phyloP scores from a whole-genome alignment of 2,113 vertebrate species.

The Lutjanus erythropterus region DNA sequence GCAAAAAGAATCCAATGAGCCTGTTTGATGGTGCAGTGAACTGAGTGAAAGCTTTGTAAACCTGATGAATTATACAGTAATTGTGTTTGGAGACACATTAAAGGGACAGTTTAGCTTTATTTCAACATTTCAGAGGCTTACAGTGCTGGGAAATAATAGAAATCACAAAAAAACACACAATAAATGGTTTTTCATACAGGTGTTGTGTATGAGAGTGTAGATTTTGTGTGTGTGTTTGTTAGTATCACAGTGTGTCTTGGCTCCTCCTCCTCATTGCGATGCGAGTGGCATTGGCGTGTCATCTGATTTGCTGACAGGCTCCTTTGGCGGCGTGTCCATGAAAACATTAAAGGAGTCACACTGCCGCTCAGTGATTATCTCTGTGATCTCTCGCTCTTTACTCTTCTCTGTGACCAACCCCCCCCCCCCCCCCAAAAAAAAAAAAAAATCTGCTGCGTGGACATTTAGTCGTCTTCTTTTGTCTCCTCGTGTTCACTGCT shows the following conservation, averaged over 20 bases:
- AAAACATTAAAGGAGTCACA: constrained; percentile 51
- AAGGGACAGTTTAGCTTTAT: too few relatives aligned
- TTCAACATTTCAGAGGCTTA: too few relatives aligned
- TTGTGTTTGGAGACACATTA: too few relatives aligned
- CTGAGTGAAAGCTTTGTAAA: too few relatives aligned
- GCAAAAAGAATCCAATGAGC: too few relatives aligned
- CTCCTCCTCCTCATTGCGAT: constrained; percentile 37
- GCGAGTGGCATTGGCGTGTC: not conserved
- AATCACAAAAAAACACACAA: not conserved
- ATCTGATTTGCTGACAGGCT: constrained; percentile 54
- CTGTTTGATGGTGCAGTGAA: too few relatives aligned
- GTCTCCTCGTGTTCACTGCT: not conserved
- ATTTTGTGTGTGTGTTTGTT: not conserved
- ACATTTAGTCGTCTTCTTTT: constrained; percentile 15
- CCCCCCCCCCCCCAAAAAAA: too few relatives aligned
- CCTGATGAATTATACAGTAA: too few relatives aligned
- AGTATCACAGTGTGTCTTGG: not conserved
- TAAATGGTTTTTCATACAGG: not conserved
- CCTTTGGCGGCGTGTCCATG: constrained; percentile 32
- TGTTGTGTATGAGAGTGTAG: not conserved
- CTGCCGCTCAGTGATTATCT: constrained; percentile 44
- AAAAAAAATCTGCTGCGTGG: constrained; percentile 16
- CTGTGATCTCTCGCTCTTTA: constrained; percentile 35
- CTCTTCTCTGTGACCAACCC: constrained; percentile 6
- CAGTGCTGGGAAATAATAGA: too few relatives aligned